phyloP scores from a whole-genome alignment of 2,888 invertebrate genomes.

The Strigamia maritima region DNA sequence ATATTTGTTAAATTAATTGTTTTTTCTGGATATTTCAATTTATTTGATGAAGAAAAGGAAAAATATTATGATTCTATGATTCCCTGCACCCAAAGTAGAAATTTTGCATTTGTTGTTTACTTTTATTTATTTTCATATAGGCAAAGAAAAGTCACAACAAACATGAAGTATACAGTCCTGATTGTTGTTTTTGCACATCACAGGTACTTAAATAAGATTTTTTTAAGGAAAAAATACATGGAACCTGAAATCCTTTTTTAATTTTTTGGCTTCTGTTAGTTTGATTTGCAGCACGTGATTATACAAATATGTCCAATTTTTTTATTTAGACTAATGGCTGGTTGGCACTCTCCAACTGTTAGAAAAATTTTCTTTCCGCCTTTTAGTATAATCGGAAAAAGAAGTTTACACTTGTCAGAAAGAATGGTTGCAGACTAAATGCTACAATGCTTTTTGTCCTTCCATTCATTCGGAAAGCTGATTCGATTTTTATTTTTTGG shows the following conservation, averaged over 20 bases:
- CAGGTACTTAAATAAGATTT: conserved; percentile 64
- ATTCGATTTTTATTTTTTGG: too few relatives aligned
- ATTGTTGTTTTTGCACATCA: conserved; percentile 95
- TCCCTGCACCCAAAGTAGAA: background rate
- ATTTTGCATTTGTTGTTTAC: conserved; percentile 23
- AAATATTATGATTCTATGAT: background rate
- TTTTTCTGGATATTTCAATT: too few relatives aligned
- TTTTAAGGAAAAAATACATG: conserved; percentile 10
- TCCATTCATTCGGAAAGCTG: too few relatives aligned
- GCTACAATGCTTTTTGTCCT: too few relatives aligned
- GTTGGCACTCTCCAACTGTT: too few relatives aligned
- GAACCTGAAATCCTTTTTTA: background rate
- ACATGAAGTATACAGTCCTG: conserved; percentile 59
- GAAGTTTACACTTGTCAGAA: too few relatives aligned
- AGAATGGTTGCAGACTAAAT: too few relatives aligned
- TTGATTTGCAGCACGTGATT: background rate
- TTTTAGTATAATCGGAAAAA: too few relatives aligned
- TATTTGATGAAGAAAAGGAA: background rate
- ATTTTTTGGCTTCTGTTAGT: background rate
- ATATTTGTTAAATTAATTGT: too few relatives aligned
- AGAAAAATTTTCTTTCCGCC: too few relatives aligned
- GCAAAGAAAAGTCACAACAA: conserved; percentile 40
- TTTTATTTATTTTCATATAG: conserved; percentile 37
- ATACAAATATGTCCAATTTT: too few relatives aligned
- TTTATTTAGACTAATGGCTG: too few relatives aligned